Base-by-base conservation (phyloP, 2,888 invertebrate species). In the Apodemia hepburni region DNA sequence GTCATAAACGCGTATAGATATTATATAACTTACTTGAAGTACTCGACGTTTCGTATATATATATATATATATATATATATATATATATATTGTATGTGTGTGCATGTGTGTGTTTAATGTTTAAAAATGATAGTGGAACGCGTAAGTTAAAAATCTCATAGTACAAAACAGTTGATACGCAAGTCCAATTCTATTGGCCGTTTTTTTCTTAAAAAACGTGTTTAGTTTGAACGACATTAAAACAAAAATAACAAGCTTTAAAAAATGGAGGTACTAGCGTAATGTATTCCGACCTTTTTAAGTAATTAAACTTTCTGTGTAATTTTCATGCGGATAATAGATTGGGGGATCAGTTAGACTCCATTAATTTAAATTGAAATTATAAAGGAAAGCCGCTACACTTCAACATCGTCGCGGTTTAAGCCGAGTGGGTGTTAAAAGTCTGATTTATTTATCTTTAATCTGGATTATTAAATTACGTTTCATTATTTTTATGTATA, bases 341-440 rank as follows among this genome's bases (percentile, higher is more conserved):
- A 57, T 57, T 57, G 57, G 12, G 57, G 57, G 57, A 57, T 57
- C 57, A 29, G 57, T 57, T 57, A n/a, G 29, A 27, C 29, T 29
- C 15, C 57, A 57, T 57, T 57, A 57, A 57, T 57, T 57, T 57
- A 57, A 29, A 15, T 57, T 57, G n/a, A 57, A 57, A n/a, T 57
- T 57, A 29, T 29, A 29, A 57, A 12, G 8, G n/a, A 27, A n/a
- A n/a, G 1, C 29, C 29, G 27, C n/a, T 27, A 57, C n/a, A 29
- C 57, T 6, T 57, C 12, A 57, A 57, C 8, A 57, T 15, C n/a
- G 57, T 27, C 57, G 22, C 29, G 47, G 47, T 8, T 47, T 47
- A 17, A 17, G 15, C 3, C 42, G 47, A 47, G 17, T 47, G 17
- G 9, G 2, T 47, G n/a, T 45, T 12, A n/a, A 38, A 38, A 38